Base-by-base conservation (phyloP, 2,888 invertebrate genomes). In the Oasisia sp. region DNA sequence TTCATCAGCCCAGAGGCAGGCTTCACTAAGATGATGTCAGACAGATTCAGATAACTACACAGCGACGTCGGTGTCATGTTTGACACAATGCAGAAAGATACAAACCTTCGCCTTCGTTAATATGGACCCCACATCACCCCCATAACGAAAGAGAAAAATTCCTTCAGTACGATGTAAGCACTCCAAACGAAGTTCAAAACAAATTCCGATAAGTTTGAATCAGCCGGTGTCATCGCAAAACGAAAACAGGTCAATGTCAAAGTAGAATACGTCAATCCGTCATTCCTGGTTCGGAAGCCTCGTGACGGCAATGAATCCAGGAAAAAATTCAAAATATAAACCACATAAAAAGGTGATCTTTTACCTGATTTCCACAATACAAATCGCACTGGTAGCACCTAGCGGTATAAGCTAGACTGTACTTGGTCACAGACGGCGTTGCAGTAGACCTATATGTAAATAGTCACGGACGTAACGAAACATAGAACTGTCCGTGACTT, bases 121-220 rank as follows among this genome's bases (percentile, higher is more conserved):
- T 32, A 92, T 92, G 38, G 92, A 91, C 32, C 90, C 90, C 50
- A 91, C 91, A 14, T 32, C 50, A n/a, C 92, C 89, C 32, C 92
- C 90, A 44, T 90, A 89, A 45, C 50, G 89, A 45, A 90, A 91
- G 32, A 89, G 92, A 32, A 74, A 74, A 90, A 89, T 32, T 89
- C 32, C 89, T n/a, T 5, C 32, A 89, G 27, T 92, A 92, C 38
- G 91, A 92, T 90, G 14, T 11, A 74, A 14, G 12, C 1, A 32
- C 58, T 12, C 27, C 19, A 27, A 45, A 27, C 32, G 91, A 91
- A 11, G 12, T 91, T 9, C 91, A 90, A 32, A 14, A 44, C 11
- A 91, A 89, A 27, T 91, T 91, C 19, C 89, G 4, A 90, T 14
- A 89, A 91, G 74, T 27, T 91, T n/a, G 91, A 91, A 27, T 9